Conservation (phyloP, 30 jellyfish, hydroid and myxozoan species). For the Haliclystus octoradiatus region DNA sequence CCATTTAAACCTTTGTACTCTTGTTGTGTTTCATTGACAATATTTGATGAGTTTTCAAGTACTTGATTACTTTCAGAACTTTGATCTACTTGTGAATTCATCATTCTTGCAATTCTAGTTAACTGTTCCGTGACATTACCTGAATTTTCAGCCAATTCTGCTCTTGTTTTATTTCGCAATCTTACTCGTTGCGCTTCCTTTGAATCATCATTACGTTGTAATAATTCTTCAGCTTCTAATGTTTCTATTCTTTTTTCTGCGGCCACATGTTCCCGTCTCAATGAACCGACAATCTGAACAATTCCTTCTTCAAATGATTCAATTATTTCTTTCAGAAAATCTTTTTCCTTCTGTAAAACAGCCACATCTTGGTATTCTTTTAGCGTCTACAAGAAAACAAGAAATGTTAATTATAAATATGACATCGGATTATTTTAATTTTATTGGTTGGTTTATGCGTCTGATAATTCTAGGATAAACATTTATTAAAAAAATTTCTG, state of each 20-base stretch:
- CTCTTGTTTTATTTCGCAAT: slow-evolving; percentile 34
- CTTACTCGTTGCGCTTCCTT: neutral
- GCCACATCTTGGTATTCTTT: too few relatives aligned
- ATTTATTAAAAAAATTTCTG: too few relatives aligned
- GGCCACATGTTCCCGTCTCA: slow-evolving; percentile 15
- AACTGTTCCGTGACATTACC: slow-evolving; percentile 56
- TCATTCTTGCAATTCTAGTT: slow-evolving; percentile 60
- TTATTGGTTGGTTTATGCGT: too few relatives aligned
- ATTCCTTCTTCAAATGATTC: neutral
- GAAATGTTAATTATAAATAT: too few relatives aligned
- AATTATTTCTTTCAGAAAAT: neutral
- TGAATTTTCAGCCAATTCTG: slow-evolving; percentile 37
- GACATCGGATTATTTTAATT: too few relatives aligned
- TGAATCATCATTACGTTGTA: slow-evolving; percentile 2
- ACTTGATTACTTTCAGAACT: slow-evolving; percentile 56
- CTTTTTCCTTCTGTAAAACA: too few relatives aligned
- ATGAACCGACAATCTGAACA: neutral
- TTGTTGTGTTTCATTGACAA: slow-evolving; percentile 66
- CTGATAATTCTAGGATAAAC: too few relatives aligned
- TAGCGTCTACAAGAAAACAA: too few relatives aligned
- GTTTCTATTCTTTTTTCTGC: slow-evolving; percentile 44
- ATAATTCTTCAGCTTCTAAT: slow-evolving; percentile 19
- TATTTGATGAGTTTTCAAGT: slow-evolving; percentile 60
- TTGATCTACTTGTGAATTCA: slow-evolving; percentile 76
- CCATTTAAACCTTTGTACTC: slow-evolving; percentile 89